Evolutionary conservation across 2,797 vertebrate genomes (phyloP), one percentile per base, ranked within the genome.

Genomic region (Pangasius sanitwongsei): DNA sequence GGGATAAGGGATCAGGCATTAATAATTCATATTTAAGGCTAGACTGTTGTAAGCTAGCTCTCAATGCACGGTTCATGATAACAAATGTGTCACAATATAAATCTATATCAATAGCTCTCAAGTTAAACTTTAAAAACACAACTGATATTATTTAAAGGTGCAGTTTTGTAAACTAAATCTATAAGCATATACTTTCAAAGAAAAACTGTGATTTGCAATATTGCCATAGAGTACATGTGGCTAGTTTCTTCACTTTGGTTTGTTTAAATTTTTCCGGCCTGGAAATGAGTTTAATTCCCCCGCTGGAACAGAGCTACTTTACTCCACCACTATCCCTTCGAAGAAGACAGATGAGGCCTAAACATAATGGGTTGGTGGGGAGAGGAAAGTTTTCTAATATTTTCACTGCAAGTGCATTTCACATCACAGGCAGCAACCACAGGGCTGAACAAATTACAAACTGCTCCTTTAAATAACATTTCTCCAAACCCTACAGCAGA

Each of bases 1-100:
- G 91, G 91, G 91, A 87, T 90, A 65, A 86, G 90, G 84, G 87
- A 86, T 65, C 75, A 61, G 83, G 86, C 84, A 85, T 86, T 82
- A 84, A 78, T 83, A 86, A 89, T 87, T 83, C 75, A 88, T 7
- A 86, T 63, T 83, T 86, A 57, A 82, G 86, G 55, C 83, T 85
- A 81, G 87, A 90, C 88, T 92, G 88, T 90, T 90, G 77, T 48
- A 65, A 61, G 65, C 72, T 84, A 67, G 84, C 85, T 78, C 44
- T 87, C 67, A 75, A n/a, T 81, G 41, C 63, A 50, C 65, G 44
- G 70, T 44, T 69, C 48, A 34, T 1, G 59, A 78, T 88, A 65
- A 67, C 83, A 85, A 88, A 77, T 31, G 6, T 44, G 11, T 63
- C 13, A 28, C 25, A 2, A 44, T 50, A 69, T 69, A 70, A 55